Percentiles rank a stretch among this genome's conserved stretches.
Conservation (phyloP, 2,113 vertebrate species). For the Oncorhynchus nerka region DNA sequence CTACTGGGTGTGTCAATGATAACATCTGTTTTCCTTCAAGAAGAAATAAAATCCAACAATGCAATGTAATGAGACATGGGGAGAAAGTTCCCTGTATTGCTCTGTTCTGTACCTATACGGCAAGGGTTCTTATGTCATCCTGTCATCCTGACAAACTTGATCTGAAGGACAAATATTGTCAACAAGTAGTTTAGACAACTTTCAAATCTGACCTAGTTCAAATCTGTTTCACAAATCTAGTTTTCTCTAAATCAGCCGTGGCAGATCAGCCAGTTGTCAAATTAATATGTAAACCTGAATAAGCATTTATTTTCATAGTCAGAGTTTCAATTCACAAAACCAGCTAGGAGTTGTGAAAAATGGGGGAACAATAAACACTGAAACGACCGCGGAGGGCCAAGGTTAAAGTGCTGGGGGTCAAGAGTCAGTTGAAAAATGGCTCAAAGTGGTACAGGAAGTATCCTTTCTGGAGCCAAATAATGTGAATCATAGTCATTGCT, state of each 20-base stretch:
- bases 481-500: constrained; percentile 19
- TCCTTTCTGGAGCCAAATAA: constrained; percentile 10
- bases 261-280: neutral
- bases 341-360: neutral
- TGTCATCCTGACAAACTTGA: too few species aligned
- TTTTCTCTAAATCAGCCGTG: neutral
- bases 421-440: constrained; percentile 11
- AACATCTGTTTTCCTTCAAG: constrained; percentile 59
- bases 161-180: too few species aligned
- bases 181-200: neutral
- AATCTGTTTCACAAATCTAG: neutral
- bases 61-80: too few species aligned
- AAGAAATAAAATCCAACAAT: constrained; percentile 34
- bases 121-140: too few species aligned
- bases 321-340: neutral
- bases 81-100: too few species aligned
- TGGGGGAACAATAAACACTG: neutral
- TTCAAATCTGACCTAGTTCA: neutral
- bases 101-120: too few species aligned
- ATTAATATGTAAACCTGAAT: neutral
- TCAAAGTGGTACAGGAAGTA: constrained; percentile 7
- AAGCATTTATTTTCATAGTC: neutral
- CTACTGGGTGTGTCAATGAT: constrained; percentile 8
- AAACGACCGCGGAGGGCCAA: neutral
- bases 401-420: neutral